Percentiles rank a stretch among this genome's conserved stretches.
phyloP scores from a whole-genome alignment of 1,140 invertebrate species.

The Pristionchus pacificus region DNA sequence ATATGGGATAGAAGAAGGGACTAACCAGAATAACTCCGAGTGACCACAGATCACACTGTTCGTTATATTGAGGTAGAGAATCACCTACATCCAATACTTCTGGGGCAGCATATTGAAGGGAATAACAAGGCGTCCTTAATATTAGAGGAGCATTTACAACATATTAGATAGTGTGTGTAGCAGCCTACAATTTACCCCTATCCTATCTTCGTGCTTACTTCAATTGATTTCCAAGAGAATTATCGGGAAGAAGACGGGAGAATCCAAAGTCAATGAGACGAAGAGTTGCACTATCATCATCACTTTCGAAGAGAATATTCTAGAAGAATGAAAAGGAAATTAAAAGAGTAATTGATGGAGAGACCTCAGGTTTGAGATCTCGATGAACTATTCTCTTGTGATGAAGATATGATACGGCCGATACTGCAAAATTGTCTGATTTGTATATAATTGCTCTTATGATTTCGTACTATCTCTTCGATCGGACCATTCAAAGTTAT shows the following conservation, averaged over 20 bases:
- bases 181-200: background rate
- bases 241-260: slow-evolving; percentile 66
- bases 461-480: no score
- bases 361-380: slow-evolving; percentile 81
- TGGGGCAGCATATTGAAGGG: slow-evolving; percentile 82
- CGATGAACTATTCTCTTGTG: slow-evolving; percentile 75
- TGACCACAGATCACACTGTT: slow-evolving; percentile 87
- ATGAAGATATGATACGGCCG: slow-evolving; percentile 78
- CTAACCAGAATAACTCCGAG: slow-evolving; percentile 76
- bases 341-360: background rate
- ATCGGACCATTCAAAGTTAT: no score
- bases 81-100: slow-evolving; percentile 70
- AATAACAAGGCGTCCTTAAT: slow-evolving; percentile 78
- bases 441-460: no score
- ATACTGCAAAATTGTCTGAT: no score
- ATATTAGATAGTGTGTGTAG: no score
- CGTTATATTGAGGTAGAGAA: slow-evolving; percentile 68
- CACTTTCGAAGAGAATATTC: slow-evolving; percentile 72
- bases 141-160: background rate
- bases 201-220: slow-evolving; percentile 21
- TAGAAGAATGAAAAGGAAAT: slow-evolving; percentile 53
- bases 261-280: slow-evolving; percentile 88
- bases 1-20: slow-evolving; percentile 15
- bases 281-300: slow-evolving; percentile 67
- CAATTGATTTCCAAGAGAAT: slow-evolving; percentile 46